These are phyloP conservation scores for Cynodonichthys magdalenae DNA, from an alignment of 2,797 vertebrate species.

Conservation along the genomic window DNA sequence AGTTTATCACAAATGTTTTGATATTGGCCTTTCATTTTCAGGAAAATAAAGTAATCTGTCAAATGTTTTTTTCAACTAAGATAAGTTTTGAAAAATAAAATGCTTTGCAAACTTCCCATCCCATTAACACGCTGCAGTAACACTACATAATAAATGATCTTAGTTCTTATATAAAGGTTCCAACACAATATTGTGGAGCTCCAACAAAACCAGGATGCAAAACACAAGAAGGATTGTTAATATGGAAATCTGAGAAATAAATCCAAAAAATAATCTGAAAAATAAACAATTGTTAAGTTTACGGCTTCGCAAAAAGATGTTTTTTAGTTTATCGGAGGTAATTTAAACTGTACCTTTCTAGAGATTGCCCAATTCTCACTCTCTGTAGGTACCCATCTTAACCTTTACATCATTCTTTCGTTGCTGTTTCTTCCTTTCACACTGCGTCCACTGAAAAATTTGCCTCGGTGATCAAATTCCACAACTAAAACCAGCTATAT, in stretches of 20 bases:
- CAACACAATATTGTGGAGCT: too few species aligned
- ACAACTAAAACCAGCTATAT: background rate
- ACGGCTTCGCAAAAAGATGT: too few species aligned
- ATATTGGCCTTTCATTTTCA: constrained; percentile 36
- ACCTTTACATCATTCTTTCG: background rate
- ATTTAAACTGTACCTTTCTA: too few species aligned
- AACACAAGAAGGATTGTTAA: too few species aligned
- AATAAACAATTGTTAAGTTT: too few species aligned
- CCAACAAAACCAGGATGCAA: too few species aligned
- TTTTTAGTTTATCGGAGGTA: too few species aligned
- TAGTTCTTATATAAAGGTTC: too few species aligned
- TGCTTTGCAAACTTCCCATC: background rate
- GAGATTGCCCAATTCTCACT: too few species aligned
- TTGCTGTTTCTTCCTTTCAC: background rate
- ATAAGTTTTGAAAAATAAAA: background rate
- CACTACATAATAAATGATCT: background rate
- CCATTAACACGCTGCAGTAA: background rate
- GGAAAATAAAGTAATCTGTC: constrained; percentile 6
- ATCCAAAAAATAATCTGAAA: too few species aligned
- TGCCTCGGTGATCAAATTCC: constrained; percentile 3
- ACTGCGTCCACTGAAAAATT: background rate
- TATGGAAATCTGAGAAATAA: too few species aligned
- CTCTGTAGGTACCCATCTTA: background rate
- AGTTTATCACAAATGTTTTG: constrained; percentile 22
- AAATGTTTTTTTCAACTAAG: too few species aligned